Evolutionary conservation across 2,113 vertebrate genomes (phyloP), one percentile per base, ranked within the genome.

Genomic region (Abramis brama): DNA sequence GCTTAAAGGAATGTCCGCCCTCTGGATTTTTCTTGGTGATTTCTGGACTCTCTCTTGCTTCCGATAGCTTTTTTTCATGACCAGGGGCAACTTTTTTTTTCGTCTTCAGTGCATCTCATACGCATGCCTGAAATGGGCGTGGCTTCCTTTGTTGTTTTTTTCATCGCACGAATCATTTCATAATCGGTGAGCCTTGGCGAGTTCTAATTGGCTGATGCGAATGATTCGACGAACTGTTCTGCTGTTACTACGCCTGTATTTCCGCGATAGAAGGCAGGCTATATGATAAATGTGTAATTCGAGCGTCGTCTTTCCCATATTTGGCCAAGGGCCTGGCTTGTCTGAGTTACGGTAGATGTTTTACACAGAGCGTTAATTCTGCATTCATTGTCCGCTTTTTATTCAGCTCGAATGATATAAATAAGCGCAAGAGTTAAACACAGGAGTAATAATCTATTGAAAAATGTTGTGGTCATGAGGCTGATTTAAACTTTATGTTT

Each of bases 31-130:
- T 88, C 73, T 78, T 62, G 74, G 47, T 79, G 66, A 75, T 89
- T 88, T 89, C 66, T 89, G 70, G 80, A 79, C n/a, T 85, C 45
- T 68, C 30, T 83, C 39, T 79, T 39, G 68, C 66, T 71, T 73
- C 84, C 71, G 68, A 71, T 75, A 43, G 79, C 75, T 89, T 82
- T 88, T 91, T 91, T 90, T 88, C 84, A 77, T 83, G 78, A 57
- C 91, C 87, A 82, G 85, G 81, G 85, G 90, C 88, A 60, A 91
- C 88, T 83, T 86, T 87, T 50, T 39, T 43, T 89, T 90, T 88
- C 87, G 86, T 77, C 79, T 60, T n/a, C 55, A 17, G 50, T 45
- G 88, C 52, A 80, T 83, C 85, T 86, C 81, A 80, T 87, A 70
- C 86, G 84, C 87, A 89, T 62, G 86, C 79, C 60, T 59, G 25